A percentile compares a stretch with the other conserved stretches of the same genome.
These are phyloP conservation scores for Benitochromis conjunctus DNA, from an alignment of 2,113 vertebrate genomes.

Conservation along the genomic window DNA sequence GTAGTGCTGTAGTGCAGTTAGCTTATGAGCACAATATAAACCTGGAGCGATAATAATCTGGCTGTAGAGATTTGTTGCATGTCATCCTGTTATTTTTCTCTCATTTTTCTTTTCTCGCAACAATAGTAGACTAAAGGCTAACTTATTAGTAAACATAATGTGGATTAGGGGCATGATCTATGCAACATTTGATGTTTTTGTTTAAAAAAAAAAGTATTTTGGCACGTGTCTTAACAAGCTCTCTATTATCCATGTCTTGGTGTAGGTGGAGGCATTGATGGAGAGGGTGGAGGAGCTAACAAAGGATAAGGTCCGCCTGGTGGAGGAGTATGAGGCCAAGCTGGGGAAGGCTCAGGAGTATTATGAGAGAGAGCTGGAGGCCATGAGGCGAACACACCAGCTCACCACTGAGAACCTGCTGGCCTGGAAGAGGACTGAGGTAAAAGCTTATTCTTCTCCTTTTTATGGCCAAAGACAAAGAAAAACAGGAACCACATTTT, in stretches of 20 bases:
- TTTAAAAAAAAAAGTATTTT: background rate
- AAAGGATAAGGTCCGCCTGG: conserved; percentile 82
- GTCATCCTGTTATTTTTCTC: conserved; percentile 55
- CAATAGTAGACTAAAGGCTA: background rate
- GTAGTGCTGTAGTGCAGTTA: background rate
- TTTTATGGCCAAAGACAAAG: background rate
- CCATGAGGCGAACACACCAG: conserved; percentile 90
- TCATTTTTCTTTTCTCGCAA: conserved; percentile 47
- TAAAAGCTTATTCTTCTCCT: background rate
- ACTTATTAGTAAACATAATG: background rate
- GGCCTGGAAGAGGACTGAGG: conserved; percentile 92
- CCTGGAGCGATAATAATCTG: background rate
- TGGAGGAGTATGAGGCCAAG: conserved; percentile 92
- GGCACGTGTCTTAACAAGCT: background rate
- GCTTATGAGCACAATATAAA: background rate
- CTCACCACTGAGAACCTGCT: conserved; percentile 92
- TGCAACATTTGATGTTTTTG: background rate
- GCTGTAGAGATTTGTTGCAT: conserved; percentile 33
- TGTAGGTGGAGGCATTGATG: conserved; percentile 80
- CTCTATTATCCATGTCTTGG: background rate
- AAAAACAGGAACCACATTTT: background rate
- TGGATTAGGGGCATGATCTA: background rate
- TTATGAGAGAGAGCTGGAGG: conserved; percentile 92
- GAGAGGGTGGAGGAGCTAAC: conserved; percentile 83
- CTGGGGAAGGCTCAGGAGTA: conserved; percentile 89